Evolutionary conservation across 2,888 invertebrate species (phyloP).

Genomic region (Pseudococcus viburni): DNA sequence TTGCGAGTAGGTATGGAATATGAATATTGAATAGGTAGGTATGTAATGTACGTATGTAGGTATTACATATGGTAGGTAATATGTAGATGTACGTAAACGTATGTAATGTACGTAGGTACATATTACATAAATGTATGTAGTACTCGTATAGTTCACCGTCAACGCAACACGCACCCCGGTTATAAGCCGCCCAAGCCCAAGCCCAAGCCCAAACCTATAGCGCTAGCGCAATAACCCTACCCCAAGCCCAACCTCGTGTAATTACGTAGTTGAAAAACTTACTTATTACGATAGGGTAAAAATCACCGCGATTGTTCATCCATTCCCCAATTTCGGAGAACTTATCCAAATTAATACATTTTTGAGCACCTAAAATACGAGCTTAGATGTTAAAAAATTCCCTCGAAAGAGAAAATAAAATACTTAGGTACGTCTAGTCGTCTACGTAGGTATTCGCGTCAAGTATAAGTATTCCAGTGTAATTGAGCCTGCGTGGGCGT

Average conservation of each 20-base stretch:
- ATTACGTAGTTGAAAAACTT: slow-evolving; percentile 15
- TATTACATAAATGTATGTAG: too few relatives aligned
- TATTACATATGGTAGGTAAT: too few relatives aligned
- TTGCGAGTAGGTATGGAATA: too few relatives aligned
- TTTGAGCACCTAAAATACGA: slow-evolving; percentile 62
- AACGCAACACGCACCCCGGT: too few relatives aligned
- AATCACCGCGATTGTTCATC: slow-evolving; percentile 56
- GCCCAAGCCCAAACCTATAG: not conserved
- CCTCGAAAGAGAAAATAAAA: not conserved
- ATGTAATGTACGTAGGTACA: too few relatives aligned
- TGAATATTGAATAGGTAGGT: too few relatives aligned
- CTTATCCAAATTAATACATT: slow-evolving; percentile 62
- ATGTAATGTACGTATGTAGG: too few relatives aligned
- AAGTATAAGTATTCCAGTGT: too few relatives aligned
- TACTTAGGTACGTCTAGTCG: not conserved
- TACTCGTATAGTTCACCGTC: too few relatives aligned
- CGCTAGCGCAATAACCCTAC: not conserved
- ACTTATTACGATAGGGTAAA: slow-evolving; percentile 62
- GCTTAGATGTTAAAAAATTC: not conserved
- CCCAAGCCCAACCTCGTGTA: not conserved
- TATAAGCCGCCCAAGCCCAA: too few relatives aligned
- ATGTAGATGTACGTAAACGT: too few relatives aligned
- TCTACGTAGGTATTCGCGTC: not conserved
- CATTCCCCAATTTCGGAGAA: slow-evolving; percentile 65
- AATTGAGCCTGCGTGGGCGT: too few relatives aligned